A percentile compares a stretch with the other conserved stretches of the same genome.
Conservation (phyloP, 2,797 vertebrate genomes). For the Takifugu ocellatus region DNA sequence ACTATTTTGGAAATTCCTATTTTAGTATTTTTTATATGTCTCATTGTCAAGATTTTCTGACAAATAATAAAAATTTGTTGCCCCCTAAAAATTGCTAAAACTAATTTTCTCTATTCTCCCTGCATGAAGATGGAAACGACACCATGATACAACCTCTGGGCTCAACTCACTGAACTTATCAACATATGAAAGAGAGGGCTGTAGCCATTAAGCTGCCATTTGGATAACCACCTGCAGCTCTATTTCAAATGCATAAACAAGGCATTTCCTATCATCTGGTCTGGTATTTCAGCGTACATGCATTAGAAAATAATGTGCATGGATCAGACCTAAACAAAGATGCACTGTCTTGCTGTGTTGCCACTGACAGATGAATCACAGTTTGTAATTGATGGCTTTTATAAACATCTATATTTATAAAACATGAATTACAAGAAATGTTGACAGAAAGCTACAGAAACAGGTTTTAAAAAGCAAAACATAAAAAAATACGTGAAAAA, state of each 20-base stretch:
- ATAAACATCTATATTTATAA: slow-evolving; percentile 73
- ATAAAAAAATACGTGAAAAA: slow-evolving; percentile 57
- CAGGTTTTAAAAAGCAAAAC: slow-evolving; percentile 65
- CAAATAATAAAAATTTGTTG: background rate
- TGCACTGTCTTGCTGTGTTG: slow-evolving; percentile 4
- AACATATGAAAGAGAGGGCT: background rate
- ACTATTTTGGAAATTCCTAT: no score
- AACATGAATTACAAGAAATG: slow-evolving; percentile 66
- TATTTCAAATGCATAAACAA: no score
- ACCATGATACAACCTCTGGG: background rate
- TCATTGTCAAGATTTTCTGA: background rate
- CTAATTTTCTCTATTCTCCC: no score
- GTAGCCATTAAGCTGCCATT: no score
- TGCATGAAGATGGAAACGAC: no score
- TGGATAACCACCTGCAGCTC: no score
- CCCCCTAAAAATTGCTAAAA: no score
- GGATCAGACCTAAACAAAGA: background rate
- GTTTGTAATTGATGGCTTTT: slow-evolving; percentile 63
- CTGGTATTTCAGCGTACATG: background rate
- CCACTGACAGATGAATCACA: slow-evolving; percentile 22
- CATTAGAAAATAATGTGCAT: background rate
- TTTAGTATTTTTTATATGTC: no score
- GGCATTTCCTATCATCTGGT: no score
- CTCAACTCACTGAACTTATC: background rate
- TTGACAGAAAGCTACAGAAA: slow-evolving; percentile 57